Conservation (phyloP, 2,888 invertebrate species). For the Imbricaverruca yamaguchii region DNA sequence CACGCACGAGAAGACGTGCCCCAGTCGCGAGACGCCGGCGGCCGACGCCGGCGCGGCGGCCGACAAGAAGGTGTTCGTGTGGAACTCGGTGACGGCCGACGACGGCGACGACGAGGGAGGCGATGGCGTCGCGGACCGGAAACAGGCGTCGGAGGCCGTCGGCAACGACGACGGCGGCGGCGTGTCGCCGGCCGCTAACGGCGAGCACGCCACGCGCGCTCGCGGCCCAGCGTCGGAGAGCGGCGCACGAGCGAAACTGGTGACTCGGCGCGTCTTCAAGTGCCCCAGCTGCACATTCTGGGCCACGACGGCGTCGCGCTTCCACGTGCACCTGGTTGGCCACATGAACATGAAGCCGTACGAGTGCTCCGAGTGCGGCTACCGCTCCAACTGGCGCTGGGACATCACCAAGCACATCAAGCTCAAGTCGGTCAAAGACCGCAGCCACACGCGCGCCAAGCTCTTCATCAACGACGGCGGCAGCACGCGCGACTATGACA, state of each 20-base stretch:
- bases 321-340: slow-evolving; percentile 88
- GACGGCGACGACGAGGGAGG: slow-evolving; percentile 28
- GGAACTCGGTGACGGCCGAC: slow-evolving; percentile 39
- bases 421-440: slow-evolving; percentile 75
- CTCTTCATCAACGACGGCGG: slow-evolving; percentile 84
- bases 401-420: slow-evolving; percentile 94
- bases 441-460: slow-evolving; percentile 62
- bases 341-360: slow-evolving; percentile 87
- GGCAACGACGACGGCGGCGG: slow-evolving; percentile 25
- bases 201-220: slow-evolving; percentile 29
- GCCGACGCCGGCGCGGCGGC: slow-evolving; percentile 26
- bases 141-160: slow-evolving; percentile 25
- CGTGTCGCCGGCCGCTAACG: slow-evolving; percentile 27
- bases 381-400: slow-evolving; percentile 94
- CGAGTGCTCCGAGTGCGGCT: slow-evolving; percentile 87
- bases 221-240: slow-evolving; percentile 13
- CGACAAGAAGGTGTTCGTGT: slow-evolving; percentile 37
- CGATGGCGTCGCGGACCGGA: slow-evolving; percentile 27
- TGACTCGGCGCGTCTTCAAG: slow-evolving; percentile 63
- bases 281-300: slow-evolving; percentile 88
- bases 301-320: slow-evolving; percentile 85
- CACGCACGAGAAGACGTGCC: slow-evolving; percentile 65
- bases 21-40: slow-evolving; percentile 44
- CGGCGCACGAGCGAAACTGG: background rate
- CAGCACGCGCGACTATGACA: slow-evolving; percentile 80